Evolutionary conservation across 2,113 vertebrate genomes (phyloP), one percentile per base, ranked within the genome.

Genomic region (Promerops cafer): DNA sequence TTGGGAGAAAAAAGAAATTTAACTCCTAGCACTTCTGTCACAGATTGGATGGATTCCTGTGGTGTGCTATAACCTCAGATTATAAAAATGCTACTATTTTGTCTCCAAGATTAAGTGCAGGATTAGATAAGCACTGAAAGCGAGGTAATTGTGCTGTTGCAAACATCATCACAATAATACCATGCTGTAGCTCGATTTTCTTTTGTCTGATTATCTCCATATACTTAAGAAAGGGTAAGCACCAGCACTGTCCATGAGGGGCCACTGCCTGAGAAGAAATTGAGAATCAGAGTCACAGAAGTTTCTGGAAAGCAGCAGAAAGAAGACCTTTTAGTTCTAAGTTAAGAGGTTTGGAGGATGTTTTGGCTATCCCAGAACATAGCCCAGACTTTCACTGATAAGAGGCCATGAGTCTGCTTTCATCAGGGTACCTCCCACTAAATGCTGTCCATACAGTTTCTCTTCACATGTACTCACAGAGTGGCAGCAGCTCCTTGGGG

Each of bases 161-260:
- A 92, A 71, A 78, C 30, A 89, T 33, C 39, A 49, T 18, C 37
- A 70, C 18, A 78, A 4, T n/a, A 83, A 85, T 33, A 61, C 11
- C 12, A 54, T 2, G 4, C 16, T 66, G 22, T n/a, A 88, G n/a
- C 15, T 77, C 13, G 1, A 21, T 75, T 44, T 92, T 68, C 24
- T 70, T 84, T 71, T 0, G 0, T 63, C 23, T 82, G 14, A n/a
- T 40, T 39, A 23, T 13, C 21, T 64, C 13, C 42, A 37, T 5
- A 10, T 22, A 77, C 37, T 57, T 60, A 75, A 78, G 44, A 76
- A 33, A 69, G 44, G 40, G 70, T 49, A 71, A 64, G 31, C 28
- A 76, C 14, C 21, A 81, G 12, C 10, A 10, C 0, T n/a, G 24
- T 30, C 49, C 30, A 68, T 49, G 37, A 87, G 13, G 18, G 3